Evolutionary conservation across 1,140 invertebrate species (phyloP), one percentile per base, ranked within the genome.

Genomic region (Formica selysi): DNA sequence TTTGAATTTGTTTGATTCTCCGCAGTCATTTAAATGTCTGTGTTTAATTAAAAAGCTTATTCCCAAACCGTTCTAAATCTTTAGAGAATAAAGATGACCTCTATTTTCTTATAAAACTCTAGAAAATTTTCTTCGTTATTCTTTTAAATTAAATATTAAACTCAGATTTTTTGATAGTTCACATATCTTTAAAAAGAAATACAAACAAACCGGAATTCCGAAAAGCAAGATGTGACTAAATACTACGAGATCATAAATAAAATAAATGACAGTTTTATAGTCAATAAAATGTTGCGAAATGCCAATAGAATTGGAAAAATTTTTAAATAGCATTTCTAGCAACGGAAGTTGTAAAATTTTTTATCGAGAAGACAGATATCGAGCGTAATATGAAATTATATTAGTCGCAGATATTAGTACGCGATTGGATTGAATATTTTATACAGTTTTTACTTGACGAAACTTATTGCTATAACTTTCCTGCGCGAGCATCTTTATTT

Each of bases 11-110:
- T 79, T 13, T 54, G 13, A 32, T 79, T 81, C 41, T 0, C 26
- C 11, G 22, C 13, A 36, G 32, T 44, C n/a, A 6, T 22, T 38
- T 68, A 32, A 38, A 57, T 11, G 26, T 29, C 10, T 29, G n/a
- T 5, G 11, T 67, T 70, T 67, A 78, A 67, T 51, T 10, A 51
- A 67, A 65, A 19, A 78, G 3, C 22, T 67, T 57, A 36, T n/a
- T 62, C 26, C n/a, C 22, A 32, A 38, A 19, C 11, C 22, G 41
- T 48, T 36, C 10, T 44, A 68, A 68, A 41, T 68, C 0, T 41
- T 32, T 70, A 16, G 1, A 36, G 8, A 61, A 13, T 51, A 8
- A 19, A 64, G 11, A 32, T 32, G 54, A 22, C 10, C 41, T 44
- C 41, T 22, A 59, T 59, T n/a, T 1, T 51, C 4, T 32, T 36